Evolutionary conservation across 2,888 invertebrate species (phyloP).

Genomic region (Oasisia sp.): DNA sequence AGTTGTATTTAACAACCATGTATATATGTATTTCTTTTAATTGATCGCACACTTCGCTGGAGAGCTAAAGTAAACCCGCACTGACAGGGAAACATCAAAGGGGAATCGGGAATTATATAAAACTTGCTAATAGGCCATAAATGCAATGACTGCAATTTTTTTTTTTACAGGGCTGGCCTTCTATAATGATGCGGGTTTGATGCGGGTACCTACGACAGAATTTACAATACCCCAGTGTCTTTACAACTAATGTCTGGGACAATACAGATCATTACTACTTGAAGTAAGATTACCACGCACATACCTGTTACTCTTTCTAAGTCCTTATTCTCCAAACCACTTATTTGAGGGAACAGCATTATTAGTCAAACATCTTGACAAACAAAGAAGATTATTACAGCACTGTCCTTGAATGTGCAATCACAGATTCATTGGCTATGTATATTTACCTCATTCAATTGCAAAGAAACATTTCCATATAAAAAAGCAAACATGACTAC

Average conservation of each 20-base stretch:
- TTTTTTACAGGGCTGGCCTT: background rate
- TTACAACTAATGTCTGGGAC: background rate
- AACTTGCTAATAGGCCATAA: background rate
- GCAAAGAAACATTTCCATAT: background rate
- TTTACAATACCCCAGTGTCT: background rate
- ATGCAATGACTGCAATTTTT: background rate
- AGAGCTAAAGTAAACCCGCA: background rate
- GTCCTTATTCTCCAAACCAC: background rate
- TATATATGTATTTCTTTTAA: slow-evolving; percentile 2
- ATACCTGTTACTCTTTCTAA: background rate
- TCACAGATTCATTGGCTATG: too few species aligned
- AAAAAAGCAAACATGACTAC: background rate
- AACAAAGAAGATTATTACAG: too few species aligned
- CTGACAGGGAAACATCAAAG: background rate
- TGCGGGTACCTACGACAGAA: background rate
- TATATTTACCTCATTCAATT: background rate
- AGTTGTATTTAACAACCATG: background rate
- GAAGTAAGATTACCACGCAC: background rate
- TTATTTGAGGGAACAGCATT: background rate
- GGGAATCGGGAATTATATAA: too few species aligned
- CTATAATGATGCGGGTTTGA: too few species aligned
- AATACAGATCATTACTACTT: background rate
- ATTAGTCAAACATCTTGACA: background rate
- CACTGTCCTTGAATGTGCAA: too few species aligned
- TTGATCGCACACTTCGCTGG: background rate